Percentiles rank a stretch among this genome's conserved stretches.
Conservation (phyloP, 2,888 invertebrate genomes). For the Ichneumoninae sp. region DNA sequence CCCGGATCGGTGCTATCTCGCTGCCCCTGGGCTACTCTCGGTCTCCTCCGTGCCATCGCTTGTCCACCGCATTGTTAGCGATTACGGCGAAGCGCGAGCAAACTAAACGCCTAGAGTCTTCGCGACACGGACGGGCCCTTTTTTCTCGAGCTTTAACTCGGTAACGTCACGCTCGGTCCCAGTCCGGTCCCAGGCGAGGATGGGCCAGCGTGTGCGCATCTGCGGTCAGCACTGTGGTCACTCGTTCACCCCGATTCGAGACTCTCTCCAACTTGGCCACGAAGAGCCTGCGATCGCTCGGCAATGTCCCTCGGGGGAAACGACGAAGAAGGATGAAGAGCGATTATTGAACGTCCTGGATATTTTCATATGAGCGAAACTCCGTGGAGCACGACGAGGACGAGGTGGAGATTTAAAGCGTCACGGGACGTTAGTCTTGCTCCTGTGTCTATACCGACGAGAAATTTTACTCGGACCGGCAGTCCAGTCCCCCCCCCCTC, state of each 20-base stretch:
- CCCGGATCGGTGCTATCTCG: slow-evolving; percentile 16
- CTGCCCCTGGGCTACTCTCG: slow-evolving; percentile 4
- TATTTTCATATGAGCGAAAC: slow-evolving; percentile 12
- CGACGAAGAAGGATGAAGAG: slow-evolving; percentile 22
- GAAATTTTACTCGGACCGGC: not conserved
- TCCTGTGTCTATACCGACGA: slow-evolving; percentile 10
- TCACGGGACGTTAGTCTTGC: slow-evolving; percentile 59
- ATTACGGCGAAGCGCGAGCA: slow-evolving; percentile 53
- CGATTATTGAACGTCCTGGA: slow-evolving; percentile 21
- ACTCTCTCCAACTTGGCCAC: slow-evolving; percentile 9
- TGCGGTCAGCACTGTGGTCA: slow-evolving; percentile 60
- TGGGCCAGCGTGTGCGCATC: slow-evolving; percentile 50
- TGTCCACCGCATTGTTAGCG: slow-evolving; percentile 51
- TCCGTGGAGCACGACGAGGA: slow-evolving; percentile 12
- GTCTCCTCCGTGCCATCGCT: not conserved
- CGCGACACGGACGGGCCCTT: not conserved
- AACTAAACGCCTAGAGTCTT: not conserved
- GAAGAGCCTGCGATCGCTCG: slow-evolving; percentile 5
- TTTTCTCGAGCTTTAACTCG: slow-evolving; percentile 57
- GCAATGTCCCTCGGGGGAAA: not conserved
- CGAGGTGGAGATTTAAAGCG: slow-evolving; percentile 60
- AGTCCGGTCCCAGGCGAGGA: slow-evolving; percentile 5
- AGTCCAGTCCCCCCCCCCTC: not conserved
- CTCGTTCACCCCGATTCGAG: slow-evolving; percentile 35
- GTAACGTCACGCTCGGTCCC: slow-evolving; percentile 59